These are phyloP conservation scores for Muscicapa adusta DNA, from an alignment of 2,113 vertebrate species.

Conservation along the genomic window DNA sequence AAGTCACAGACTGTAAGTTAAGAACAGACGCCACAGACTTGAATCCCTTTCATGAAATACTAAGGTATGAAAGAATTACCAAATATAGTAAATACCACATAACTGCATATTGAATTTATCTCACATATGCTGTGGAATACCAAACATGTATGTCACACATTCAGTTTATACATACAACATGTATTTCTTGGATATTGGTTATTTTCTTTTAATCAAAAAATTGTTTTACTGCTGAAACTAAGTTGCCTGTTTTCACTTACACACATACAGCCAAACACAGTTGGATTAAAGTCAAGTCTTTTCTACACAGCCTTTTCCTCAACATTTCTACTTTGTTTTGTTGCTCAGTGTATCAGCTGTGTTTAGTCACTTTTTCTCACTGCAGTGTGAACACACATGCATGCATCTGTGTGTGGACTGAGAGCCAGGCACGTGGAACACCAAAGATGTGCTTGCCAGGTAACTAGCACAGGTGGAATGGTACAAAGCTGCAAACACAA, in stretches of 20 bases:
- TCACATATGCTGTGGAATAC: neutral
- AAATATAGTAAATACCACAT: neutral
- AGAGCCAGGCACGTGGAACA: neutral
- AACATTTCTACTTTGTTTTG: neutral
- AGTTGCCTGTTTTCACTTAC: neutral
- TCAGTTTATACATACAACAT: neutral
- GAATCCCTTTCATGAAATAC: neutral
- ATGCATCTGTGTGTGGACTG: neutral
- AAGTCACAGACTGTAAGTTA: neutral
- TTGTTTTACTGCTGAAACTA: neutral
- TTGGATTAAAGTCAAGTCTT: neutral
- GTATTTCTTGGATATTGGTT: neutral
- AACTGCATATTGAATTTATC: neutral
- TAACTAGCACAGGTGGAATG: neutral
- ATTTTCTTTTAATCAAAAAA: neutral
- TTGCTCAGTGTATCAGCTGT: neutral
- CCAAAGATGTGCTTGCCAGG: neutral
- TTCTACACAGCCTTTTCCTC: neutral
- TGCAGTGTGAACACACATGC: fast-evolving
- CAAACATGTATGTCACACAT: neutral
- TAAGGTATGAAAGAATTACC: neutral
- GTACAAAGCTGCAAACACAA: neutral
- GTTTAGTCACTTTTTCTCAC: neutral
- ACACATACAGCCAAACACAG: neutral
- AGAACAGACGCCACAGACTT: neutral